Evolutionary conservation across 2,888 invertebrate species (phyloP), one percentile per base, ranked within the genome.

Genomic region (Cremastinae sp.): DNA sequence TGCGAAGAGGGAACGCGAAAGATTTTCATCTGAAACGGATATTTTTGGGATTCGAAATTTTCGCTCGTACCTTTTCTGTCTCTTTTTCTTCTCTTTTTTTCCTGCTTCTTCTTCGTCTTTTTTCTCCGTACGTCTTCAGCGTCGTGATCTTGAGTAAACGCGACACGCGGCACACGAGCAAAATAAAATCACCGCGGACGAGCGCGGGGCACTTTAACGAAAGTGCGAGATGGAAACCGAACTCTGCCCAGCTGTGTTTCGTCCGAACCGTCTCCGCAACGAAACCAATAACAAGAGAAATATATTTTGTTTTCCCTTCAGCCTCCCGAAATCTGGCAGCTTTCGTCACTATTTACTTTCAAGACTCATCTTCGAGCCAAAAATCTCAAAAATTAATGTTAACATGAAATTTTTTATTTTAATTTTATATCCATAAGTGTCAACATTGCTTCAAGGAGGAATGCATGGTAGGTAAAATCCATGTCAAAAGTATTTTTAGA

Each of bases 161-260:
- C n/a, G 45, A 45, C 12, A 45, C 28, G 28, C 28, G 12, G 14
- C 12, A 45, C 12, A 45, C n/a, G 12, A 12, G 45, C 12, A 45
- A 45, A 45, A 45, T 45, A 45, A 45, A 45, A 12, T 45, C 45
- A 12, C 45, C 4, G 12, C 12, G 45, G 12, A 12, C 12, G 45
- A 4, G 12, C 4, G 14, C 41, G 41, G 9, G n/a, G 12, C 14
- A 10, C 5, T 10, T 45, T 45, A 45, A 45, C 14, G 12, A 45
- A 45, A 45, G 12, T n/a, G 14, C 45, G 45, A 45, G 45, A 45
- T 45, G 45, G 12, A 14, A 45, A 45, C 12, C 12, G 45, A 45
- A 14, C 28, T 28, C 28, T 10, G 45, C 45, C 45, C 45, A 45
- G 45, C 45, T 45, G 45, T 12, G 45, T 1, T 12, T 12, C 12